Base-by-base conservation (phyloP, 2,797 vertebrate genomes). In the Argya squamiceps region DNA sequence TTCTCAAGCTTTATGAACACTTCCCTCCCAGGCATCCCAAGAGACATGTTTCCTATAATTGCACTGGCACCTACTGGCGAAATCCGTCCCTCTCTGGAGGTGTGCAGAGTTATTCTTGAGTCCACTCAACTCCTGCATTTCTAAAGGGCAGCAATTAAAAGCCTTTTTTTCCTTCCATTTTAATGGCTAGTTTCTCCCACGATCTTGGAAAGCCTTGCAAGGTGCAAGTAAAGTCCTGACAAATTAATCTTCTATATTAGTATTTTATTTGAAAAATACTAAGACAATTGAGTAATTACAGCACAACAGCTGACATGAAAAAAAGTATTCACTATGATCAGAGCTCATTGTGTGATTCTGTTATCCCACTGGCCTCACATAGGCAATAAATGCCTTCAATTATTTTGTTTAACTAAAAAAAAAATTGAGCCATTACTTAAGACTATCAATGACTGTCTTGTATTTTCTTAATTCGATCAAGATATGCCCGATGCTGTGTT, bases 381-480 rank as follows among this genome's bases (percentile, higher is more conserved):
- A 46, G 71, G 62, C 23, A 65, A 77, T 60, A 71, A 80, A 79
- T 59, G 27, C 53, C 69, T 84, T 88, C 58, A 76, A 23, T 59
- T 77, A 18, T 77, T 84, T 37, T 11, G 10, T 56, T 84, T 15
- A 22, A 29, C n/a, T 22, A 30, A 64, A 36, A 27, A 36, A 56
- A 73, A 68, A 80, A 56, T 6, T 29, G 32, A 75, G 23, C 15
- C n/a, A 65, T 92, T 86, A 83, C 12, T 83, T 93, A 92, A 76
- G 65, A 84, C 71, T 90, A 94, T 89, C 68, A 79, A 13, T 24
- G 84, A 84, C 2, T 53, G 23, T 68, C 74, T 59, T 36, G 62
- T 41, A n/a, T 76, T 89, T 59, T 95, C 69, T 39, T 53, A 69
- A 71, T 79, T 94, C 53, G 74, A 95, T 88, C 76, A 91, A 76